Percentiles rank a stretch among this genome's conserved stretches.
phyloP scores from a whole-genome alignment of 2,888 invertebrate species.

The Pristionchus mayeri region DNA sequence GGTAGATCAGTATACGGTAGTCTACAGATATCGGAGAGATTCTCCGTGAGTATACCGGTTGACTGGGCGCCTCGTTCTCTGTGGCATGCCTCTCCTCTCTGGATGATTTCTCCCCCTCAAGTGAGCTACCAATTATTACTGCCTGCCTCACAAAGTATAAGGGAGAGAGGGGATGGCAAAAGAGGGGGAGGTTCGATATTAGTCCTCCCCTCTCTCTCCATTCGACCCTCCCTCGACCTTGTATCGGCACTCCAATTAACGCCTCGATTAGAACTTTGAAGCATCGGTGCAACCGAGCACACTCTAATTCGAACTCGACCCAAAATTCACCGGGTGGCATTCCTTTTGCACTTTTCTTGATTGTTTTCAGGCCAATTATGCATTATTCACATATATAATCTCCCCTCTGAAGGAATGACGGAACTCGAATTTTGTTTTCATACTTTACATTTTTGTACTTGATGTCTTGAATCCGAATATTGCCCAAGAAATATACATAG shows the following conservation, averaged over 20 bases:
- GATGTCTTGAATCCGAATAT: too few relatives aligned
- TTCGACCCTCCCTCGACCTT: conserved; percentile 15
- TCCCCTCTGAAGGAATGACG: too few relatives aligned
- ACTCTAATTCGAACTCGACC: background rate
- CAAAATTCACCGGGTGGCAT: background rate
- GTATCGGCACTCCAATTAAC: background rate
- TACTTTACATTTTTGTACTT: too few relatives aligned
- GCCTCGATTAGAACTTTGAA: conserved; percentile 21
- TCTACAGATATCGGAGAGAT: background rate
- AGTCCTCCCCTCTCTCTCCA: background rate
- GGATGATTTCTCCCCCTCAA: conserved; percentile 26
- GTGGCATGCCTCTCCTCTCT: background rate
- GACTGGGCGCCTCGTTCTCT: background rate
- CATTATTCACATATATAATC: too few relatives aligned
- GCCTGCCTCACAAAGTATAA: conserved; percentile 19
- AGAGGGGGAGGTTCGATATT: background rate
- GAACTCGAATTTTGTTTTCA: too few relatives aligned
- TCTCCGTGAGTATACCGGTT: conserved; percentile 6
- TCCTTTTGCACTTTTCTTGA: background rate
- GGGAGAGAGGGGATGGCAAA: conserved; percentile 31
- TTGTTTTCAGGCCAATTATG: too few relatives aligned
- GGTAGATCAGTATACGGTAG: background rate
- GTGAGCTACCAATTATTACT: conserved; percentile 14
- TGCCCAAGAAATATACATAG: too few relatives aligned
- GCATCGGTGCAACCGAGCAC: background rate